Evolutionary conservation across 2,797 vertebrate species (phyloP).

Genomic region (Myripristis murdjan): DNA sequence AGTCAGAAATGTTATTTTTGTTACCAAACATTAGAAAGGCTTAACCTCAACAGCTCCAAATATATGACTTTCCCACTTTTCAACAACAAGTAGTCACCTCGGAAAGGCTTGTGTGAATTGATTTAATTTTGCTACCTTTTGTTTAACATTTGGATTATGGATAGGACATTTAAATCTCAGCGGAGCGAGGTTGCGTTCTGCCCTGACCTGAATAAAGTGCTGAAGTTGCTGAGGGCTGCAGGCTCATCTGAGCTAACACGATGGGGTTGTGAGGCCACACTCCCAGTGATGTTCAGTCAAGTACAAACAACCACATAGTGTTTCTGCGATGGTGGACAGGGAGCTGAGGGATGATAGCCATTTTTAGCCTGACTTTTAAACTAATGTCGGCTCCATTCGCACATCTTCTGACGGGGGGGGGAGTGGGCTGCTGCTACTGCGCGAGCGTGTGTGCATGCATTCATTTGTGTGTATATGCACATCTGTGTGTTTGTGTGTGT

Average conservation of each 20-base stretch:
- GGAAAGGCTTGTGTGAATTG: neutral
- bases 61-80: neutral
- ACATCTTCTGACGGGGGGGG: conserved; percentile 33
- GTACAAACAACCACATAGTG: conserved; percentile 33
- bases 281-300: conserved; percentile 54
- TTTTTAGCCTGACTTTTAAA: conserved; percentile 68
- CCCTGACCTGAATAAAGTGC: conserved; percentile 39
- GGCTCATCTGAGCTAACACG: conserved; percentile 46
- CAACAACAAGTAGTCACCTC: neutral
- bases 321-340: conserved; percentile 26
- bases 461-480: conserved; percentile 12
- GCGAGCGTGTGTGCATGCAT: conserved; percentile 2
- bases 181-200: conserved; percentile 18
- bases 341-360: conserved; percentile 21
- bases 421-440: conserved; percentile 14
- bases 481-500: conserved; percentile 35
- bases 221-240: conserved; percentile 39
- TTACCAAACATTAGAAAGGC: too few species aligned
- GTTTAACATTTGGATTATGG: conserved; percentile 36
- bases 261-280: conserved; percentile 45
- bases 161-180: conserved; percentile 31
- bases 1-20: too few species aligned
- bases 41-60: neutral
- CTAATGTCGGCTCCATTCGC: conserved; percentile 51
- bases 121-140: conserved; percentile 5